Percentiles rank a stretch among this genome's conserved stretches.
Evolutionary conservation across 2,797 vertebrate genomes (phyloP).

Genomic region (Jordanella pulchra): DNA sequence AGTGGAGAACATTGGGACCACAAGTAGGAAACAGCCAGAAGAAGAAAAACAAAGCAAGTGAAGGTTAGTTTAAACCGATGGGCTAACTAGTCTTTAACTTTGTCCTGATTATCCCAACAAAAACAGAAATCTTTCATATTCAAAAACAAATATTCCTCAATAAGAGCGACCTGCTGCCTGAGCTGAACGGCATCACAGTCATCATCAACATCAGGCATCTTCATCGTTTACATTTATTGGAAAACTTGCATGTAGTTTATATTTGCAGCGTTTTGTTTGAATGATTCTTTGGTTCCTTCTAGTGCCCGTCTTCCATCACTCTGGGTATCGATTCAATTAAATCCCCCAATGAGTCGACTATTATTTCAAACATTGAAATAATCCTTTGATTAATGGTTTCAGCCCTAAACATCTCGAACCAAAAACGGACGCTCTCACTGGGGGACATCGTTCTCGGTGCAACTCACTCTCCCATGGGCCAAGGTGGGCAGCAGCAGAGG

Average conservation of each 20-base stretch:
- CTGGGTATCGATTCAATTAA: too few species aligned
- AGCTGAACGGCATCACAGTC: neutral
- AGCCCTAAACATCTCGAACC: too few species aligned
- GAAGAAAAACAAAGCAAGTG: neutral
- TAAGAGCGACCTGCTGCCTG: neutral
- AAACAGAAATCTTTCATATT: neutral
- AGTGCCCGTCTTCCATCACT: too few species aligned
- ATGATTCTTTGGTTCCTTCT: too few species aligned
- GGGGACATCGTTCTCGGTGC: neutral
- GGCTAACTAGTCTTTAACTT: neutral
- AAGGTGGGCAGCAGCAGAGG: constrained; percentile 93
- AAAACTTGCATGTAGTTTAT: too few species aligned
- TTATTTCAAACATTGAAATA: too few species aligned
- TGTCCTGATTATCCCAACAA: neutral
- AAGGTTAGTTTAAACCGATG: neutral
- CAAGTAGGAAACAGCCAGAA: neutral
- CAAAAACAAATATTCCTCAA: neutral
- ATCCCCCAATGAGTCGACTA: too few species aligned
- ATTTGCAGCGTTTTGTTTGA: too few species aligned
- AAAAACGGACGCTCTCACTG: too few species aligned
- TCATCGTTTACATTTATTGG: too few species aligned
- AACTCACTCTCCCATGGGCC: constrained; percentile 99
- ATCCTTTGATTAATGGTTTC: too few species aligned
- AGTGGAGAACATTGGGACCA: neutral
- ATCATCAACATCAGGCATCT: too few species aligned